Conservation (phyloP, 2,113 vertebrate genomes). For the Scomber japonicus region DNA sequence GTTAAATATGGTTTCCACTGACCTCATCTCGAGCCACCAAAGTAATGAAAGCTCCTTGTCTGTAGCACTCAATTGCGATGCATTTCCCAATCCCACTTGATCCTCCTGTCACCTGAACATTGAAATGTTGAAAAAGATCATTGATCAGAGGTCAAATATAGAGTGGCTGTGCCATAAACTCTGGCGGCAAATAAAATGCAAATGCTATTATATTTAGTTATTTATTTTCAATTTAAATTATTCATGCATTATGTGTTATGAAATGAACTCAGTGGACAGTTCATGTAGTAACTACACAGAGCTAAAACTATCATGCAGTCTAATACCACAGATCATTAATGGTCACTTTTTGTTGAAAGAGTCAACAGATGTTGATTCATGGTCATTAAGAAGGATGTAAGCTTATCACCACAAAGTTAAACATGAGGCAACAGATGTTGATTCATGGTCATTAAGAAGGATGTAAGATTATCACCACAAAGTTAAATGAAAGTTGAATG, state of each 20-base stretch:
- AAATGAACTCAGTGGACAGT: neutral
- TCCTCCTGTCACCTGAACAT: constrained; percentile 93
- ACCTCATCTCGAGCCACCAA: constrained; percentile 97
- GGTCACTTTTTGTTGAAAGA: no score
- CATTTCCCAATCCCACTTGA: constrained; percentile 98
- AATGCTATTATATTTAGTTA: neutral
- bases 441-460: neutral
- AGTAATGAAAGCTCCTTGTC: constrained; percentile 96
- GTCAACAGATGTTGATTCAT: neutral
- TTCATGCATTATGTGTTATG: neutral
- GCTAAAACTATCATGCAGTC: neutral
- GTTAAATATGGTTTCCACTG: constrained; percentile 52
- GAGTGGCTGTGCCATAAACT: neutral
- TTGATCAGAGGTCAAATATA: neutral
- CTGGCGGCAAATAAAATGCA: neutral
- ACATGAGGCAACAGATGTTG: neutral
- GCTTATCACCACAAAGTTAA: neutral
- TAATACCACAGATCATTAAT: neutral
- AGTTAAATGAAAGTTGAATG: neutral
- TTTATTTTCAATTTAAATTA: neutral
- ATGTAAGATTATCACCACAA: neutral
- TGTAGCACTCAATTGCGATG: constrained; percentile 95
- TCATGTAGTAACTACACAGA: neutral
- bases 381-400: neutral
- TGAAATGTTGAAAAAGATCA: neutral